phyloP scores from a whole-genome alignment of 1,140 invertebrate genomes.

The Brachionus asplanchnoidis region DNA sequence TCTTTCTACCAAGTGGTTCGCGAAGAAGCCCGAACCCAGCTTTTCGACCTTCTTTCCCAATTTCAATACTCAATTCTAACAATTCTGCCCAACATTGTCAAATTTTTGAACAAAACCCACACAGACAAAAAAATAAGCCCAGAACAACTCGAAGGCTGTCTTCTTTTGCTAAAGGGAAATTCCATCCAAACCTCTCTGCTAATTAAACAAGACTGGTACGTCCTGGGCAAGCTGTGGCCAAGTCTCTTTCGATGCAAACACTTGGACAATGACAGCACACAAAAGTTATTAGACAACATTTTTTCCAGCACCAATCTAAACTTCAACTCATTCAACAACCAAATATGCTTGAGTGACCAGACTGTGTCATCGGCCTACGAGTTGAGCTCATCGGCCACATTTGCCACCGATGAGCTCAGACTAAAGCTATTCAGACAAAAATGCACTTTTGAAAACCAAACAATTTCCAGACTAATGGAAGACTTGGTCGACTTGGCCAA shows the following conservation, averaged over 20 bases:
- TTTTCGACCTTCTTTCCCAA: slow-evolving; percentile 58
- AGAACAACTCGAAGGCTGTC: slow-evolving; percentile 67
- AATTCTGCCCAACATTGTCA: slow-evolving; percentile 62
- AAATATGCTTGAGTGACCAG: slow-evolving; percentile 50
- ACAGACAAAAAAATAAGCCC: slow-evolving; percentile 50
- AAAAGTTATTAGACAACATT: slow-evolving; percentile 66
- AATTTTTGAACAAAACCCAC: slow-evolving; percentile 61
- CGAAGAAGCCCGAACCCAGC: slow-evolving; percentile 62
- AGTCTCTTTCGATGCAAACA: slow-evolving; percentile 67
- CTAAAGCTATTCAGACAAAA: slow-evolving; percentile 1
- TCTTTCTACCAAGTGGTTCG: slow-evolving; percentile 60
- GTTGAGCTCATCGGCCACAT: slow-evolving; percentile 54
- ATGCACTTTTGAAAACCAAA: background rate
- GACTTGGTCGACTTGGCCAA: slow-evolving; percentile 43
- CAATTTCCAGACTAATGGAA: slow-evolving; percentile 43
- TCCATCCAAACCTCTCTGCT: slow-evolving; percentile 62
- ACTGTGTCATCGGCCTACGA: background rate
- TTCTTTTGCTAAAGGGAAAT: slow-evolving; percentile 70
- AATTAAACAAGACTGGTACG: slow-evolving; percentile 70
- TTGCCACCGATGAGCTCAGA: slow-evolving; percentile 48
- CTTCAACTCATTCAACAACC: slow-evolving; percentile 59
- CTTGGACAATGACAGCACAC: slow-evolving; percentile 74
- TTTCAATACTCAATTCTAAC: slow-evolving; percentile 64
- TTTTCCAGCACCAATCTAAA: slow-evolving; percentile 58
- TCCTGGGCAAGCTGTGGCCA: slow-evolving; percentile 66